A percentile compares a stretch with the other conserved stretches of the same genome.
Evolutionary conservation across 2,113 vertebrate genomes (phyloP).

Genomic region (Ceyx cyanopectus): DNA sequence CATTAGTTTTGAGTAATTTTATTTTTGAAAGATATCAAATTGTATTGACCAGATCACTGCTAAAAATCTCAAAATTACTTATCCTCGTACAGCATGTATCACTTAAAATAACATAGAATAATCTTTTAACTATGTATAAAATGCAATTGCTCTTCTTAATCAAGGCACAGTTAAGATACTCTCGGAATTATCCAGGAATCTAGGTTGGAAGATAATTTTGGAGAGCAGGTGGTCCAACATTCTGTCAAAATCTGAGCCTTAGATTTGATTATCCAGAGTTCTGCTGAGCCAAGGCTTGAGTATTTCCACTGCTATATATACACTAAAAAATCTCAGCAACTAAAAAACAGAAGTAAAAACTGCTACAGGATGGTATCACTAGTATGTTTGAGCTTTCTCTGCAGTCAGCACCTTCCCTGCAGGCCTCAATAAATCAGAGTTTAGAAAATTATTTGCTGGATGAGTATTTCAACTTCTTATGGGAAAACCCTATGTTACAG

Average conservation of each 20-base stretch:
- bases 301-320: neutral
- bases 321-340: neutral
- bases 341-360: neutral
- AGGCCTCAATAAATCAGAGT: neutral
- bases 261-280: neutral
- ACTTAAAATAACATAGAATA: neutral
- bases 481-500: neutral
- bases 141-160: neutral
- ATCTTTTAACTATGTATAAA: neutral
- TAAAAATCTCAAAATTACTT: neutral
- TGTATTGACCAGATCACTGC: neutral
- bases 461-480: neutral
- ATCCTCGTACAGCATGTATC: neutral
- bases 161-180: neutral
- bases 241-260: neutral
- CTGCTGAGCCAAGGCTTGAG: neutral
- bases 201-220: neutral
- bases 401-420: neutral
- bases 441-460: neutral
- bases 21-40: neutral
- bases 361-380: neutral
- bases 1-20: neutral
- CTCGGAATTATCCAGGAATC: neutral
- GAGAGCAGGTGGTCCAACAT: neutral
- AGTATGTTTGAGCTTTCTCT: neutral